These are phyloP conservation scores for Corythornis leucogaster DNA, from an alignment of 2,797 vertebrate species.

Conservation along the genomic window DNA sequence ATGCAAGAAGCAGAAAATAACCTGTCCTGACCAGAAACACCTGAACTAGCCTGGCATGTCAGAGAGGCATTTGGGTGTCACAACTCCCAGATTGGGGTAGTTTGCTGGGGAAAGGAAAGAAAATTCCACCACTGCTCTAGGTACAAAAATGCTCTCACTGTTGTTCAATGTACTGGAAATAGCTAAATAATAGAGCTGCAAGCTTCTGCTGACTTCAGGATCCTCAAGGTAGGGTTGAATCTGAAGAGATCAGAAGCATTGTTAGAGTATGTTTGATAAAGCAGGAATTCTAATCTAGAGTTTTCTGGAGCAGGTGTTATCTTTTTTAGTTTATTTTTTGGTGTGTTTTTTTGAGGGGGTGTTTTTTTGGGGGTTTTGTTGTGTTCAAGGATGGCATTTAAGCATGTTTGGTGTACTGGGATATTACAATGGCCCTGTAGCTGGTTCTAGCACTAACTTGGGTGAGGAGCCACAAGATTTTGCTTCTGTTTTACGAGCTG, in stretches of 20 bases:
- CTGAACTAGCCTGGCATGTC: rapidly evolving
- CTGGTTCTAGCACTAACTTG: neutral
- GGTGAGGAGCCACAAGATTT: neutral
- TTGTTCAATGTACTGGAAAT: neutral
- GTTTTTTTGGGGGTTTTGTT: neutral
- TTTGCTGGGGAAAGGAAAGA: neutral
- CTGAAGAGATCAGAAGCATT: neutral
- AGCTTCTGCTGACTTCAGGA: neutral
- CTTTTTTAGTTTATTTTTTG: neutral
- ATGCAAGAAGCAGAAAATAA: neutral
- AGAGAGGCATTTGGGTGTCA: neutral
- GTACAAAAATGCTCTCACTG: neutral
- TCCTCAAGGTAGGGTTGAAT: neutral
- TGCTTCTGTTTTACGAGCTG: neutral
- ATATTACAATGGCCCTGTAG: neutral
- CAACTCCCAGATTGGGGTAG: neutral
- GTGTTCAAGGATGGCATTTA: neutral
- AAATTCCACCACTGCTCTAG: neutral
- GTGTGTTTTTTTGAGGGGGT: too few species aligned
- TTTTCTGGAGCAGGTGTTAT: neutral
- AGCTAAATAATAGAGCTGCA: neutral
- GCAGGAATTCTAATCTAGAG: neutral
- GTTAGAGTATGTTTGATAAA: neutral
- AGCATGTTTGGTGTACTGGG: too few species aligned
- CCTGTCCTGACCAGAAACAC: neutral